Base-by-base conservation (phyloP, 2,113 vertebrate species). In the Ellobius talpinus region DNA sequence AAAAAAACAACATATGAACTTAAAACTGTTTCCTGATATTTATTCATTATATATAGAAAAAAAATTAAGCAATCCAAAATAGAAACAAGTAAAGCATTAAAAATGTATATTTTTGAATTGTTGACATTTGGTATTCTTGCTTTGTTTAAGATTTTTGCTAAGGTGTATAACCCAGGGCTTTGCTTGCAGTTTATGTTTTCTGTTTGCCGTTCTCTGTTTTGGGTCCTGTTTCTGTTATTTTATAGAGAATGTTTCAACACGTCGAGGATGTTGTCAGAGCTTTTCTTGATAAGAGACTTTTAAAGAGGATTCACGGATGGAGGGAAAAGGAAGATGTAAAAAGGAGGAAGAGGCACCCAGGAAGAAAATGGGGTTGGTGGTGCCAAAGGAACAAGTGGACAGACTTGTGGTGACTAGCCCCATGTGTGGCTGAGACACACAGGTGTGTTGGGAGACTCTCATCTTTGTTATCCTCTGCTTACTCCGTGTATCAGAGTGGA, bases 111-210 rank as follows among this genome's bases (percentile, higher is more conserved):
- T 89, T 78, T 89, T 70, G 95, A 95, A 95, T 78, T 90, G 61
- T 73, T 90, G 50, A 87, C 73, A 91, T 61, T 1, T 76, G 24
- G 2, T 23, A 81, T 92, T 94, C 50, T 77, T 70, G 19, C 91
- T 94, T 93, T 81, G 42, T 58, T 93, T 87, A 87, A 89, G 47
- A 55, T 55, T 95, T 95, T 95, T 72, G 70, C 39, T 68, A 70
- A 55, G 33, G 19, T 89, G 19, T 79, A 3, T 92, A 79, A 68
- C 16, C 26, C 5, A n/a, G 29, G 0, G 3, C 76, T 95, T 96
- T 91, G 87, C 61, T 61, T 96, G 68, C 70, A 84, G 61, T 91
- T 42, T 94, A 45, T 84, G 36, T 6, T 14, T 87, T 93, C 89
- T 79, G 86, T 78, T 82, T 89, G 31, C n/a, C 2, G 13, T 58